These are phyloP conservation scores for Siniperca scherzeri DNA, from an alignment of 2,797 vertebrate species.

Conservation along the genomic window DNA sequence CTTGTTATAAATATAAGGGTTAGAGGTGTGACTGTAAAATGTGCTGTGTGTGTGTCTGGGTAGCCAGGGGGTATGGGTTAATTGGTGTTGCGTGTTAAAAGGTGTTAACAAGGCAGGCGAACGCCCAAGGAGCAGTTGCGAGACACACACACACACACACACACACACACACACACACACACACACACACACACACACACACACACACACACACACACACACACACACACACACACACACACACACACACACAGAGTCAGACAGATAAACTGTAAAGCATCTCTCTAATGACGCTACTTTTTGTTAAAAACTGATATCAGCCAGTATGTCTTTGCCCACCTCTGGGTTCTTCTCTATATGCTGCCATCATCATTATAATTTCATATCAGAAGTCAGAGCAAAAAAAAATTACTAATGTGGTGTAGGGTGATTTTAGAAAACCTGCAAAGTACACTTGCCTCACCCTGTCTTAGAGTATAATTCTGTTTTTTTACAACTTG, in stretches of 20 bases:
- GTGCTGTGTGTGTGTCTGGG: constrained; percentile 28
- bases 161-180: constrained; percentile 13
- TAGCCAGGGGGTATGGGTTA: constrained; percentile 84
- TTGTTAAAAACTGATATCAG: neutral
- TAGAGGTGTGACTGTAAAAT: constrained; percentile 57
- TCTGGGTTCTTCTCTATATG: neutral
- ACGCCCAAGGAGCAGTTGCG: constrained; percentile 85
- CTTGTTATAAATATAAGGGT: constrained; percentile 39
- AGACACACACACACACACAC: constrained; percentile 43
- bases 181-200: neutral
- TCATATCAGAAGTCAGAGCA: neutral
- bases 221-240: constrained; percentile 41
- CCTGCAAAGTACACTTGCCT: neutral
- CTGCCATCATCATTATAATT: neutral
- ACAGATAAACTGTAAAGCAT: constrained; percentile 7
- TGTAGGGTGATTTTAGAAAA: neutral
- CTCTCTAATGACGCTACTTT: neutral
- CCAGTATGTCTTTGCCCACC: neutral
- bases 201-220: constrained; percentile 34
- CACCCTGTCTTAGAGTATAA: neutral
- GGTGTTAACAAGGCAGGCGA: constrained; percentile 94
- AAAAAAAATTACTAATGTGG: neutral
- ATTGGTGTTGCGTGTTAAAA: constrained; percentile 92
- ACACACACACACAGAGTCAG: neutral
- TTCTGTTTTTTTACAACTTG: neutral